Base-by-base conservation (phyloP, 2,113 vertebrate genomes). In the Gadus chalcogrammus region DNA sequence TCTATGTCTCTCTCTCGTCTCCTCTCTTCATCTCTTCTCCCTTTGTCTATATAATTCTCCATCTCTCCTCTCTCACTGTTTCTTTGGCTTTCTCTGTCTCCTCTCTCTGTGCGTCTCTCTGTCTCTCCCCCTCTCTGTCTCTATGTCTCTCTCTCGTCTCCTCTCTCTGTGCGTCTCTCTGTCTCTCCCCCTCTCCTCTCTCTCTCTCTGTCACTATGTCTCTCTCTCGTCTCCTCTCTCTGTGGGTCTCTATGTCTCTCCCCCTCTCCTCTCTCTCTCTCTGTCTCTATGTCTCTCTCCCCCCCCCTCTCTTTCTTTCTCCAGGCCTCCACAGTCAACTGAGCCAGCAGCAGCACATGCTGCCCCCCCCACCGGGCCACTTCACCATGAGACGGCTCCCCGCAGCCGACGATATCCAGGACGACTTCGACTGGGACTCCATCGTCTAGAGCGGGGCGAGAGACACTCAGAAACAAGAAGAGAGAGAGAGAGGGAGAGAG, bases 361-460 rank as follows among this genome's bases (percentile, higher is more conserved):
- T 94, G 77, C 88, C 92, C 65, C 31, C 92, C 65, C 31, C 92
- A 64, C 91, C 92, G 11, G 90, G 88, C 80, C 93, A 92, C 90
- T 94, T 94, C 88, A 92, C 93, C 85, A 93, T 95, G 88, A 93
- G 93, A 58, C 93, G 93, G 72, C 89, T 95, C 90, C 92, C 93
- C 65, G 82, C 93, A 66, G 85, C 91, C 2, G 94, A 95, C 18
- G 94, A 95, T 84, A 95, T 95, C 88, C 93, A 95, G 87, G 93
- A 95, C 56, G 94, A 95, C 82, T 95, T 95, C 76, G 94, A 95
- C 88, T 95, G 94, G 94, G 94, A 95, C 91, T 94, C 94, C 69
- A 95, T 95, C 67, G 94, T 95, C 74, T 95, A 92, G 92, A 65
- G 24, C 2, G 38, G 67, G 68, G 58, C 9, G 0, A 12, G 4